phyloP scores from a whole-genome alignment of 1,140 invertebrate species.

The Drosophila neocordata region DNA sequence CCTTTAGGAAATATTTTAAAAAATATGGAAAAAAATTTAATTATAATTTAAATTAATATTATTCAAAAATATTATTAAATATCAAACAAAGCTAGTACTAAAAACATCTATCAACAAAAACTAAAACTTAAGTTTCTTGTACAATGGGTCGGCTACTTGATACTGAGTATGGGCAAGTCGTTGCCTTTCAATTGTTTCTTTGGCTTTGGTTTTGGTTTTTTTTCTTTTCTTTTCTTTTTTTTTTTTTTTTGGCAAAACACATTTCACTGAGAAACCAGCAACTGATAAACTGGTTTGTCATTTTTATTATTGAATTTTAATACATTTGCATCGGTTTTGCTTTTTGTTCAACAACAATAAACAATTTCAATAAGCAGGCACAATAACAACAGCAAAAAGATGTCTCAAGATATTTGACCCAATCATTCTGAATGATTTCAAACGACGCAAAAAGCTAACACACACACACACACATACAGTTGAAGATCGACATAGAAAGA shows the following conservation, averaged over 20 bases:
- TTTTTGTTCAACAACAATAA: conserved; percentile 44
- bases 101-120: too few species aligned
- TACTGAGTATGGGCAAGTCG: background rate
- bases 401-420: conserved; percentile 72
- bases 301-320: conserved; percentile 64
- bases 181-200: conserved; percentile 2
- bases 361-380: conserved; percentile 62
- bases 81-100: too few species aligned
- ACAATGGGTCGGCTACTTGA: background rate
- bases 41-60: too few species aligned
- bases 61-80: too few species aligned
- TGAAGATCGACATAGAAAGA: conserved; percentile 2
- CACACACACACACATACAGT: conserved; percentile 26
- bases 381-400: conserved; percentile 40
- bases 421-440: conserved; percentile 33
- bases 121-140: too few species aligned
- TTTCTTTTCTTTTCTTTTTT: conserved; percentile 32
- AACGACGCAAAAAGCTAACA: conserved; percentile 33
- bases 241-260: conserved; percentile 38
- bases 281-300: conserved; percentile 71
- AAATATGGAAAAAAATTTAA: too few species aligned
- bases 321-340: conserved; percentile 62
- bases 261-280: conserved; percentile 53
- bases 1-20: too few species aligned
- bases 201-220: conserved; percentile 46